Percentiles rank a stretch among this genome's conserved stretches.
Evolutionary conservation across 2,113 vertebrate species (phyloP).

Genomic region (Anseranas semipalmata): DNA sequence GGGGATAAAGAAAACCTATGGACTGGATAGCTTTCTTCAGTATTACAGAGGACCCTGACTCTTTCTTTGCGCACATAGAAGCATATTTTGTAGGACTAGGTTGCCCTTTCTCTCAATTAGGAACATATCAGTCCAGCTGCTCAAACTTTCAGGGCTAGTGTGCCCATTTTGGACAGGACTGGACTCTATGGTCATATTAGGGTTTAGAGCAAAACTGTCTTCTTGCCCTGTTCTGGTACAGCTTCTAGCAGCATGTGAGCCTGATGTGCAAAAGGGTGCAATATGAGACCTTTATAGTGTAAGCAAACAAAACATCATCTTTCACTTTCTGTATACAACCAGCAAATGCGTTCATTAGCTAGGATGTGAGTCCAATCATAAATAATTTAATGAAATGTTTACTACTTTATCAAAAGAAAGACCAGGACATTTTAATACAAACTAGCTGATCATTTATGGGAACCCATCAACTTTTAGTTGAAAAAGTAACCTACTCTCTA

Average conservation of each 20-base stretch:
- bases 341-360: background rate
- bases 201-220: background rate
- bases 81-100: accelerated
- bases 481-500: background rate
- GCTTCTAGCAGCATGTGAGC: background rate
- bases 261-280: background rate
- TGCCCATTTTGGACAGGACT: background rate
- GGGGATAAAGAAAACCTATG: background rate
- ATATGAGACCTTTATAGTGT: background rate
- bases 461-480: background rate
- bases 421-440: background rate
- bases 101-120: background rate
- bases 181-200: background rate
- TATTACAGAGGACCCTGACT: background rate
- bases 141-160: background rate
- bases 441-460: background rate
- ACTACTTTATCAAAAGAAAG: background rate
- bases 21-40: background rate
- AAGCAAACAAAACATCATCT: background rate
- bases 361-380: background rate
- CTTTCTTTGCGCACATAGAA: background rate
- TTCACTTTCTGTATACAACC: background rate
- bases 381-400: background rate
- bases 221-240: background rate
- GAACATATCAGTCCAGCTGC: background rate